Evolutionary conservation across 2,888 invertebrate genomes (phyloP), one percentile per base, ranked within the genome.

Genomic region (Agriopis marginaria): DNA sequence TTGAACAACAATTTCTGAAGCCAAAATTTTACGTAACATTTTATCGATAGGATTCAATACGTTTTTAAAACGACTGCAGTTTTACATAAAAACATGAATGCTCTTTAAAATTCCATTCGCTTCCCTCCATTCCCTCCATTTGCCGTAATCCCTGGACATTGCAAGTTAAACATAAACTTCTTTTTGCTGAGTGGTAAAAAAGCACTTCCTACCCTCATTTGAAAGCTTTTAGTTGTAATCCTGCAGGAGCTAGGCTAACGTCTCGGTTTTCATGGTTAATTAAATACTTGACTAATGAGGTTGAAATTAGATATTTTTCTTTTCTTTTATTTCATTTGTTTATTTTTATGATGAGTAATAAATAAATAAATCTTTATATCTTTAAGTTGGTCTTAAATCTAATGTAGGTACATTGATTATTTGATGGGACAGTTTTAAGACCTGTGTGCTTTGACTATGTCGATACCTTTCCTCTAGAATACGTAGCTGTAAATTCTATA

Each of bases 181-280:
- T 73, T 79, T 75, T 77, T 74, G 65, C 65, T 60, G 74, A 66
- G 63, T 61, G 59, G 68, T 66, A 71, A 66, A 75, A 77, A 77
- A 76, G 60, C 64, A 65, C 63, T 70, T 74, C 60, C 68, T 62
- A 51, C 54, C 60, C 65, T 66, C 79, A 76, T 80, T 82, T 79
- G 79, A 77, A 80, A 82, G 79, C 79, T 84, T 84, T 84, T 79
- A 80, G 75, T 66, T 65, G 75, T 77, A 79, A 80, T 79, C 77
- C 76, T 73, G 74, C 42, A 70, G 63, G 51, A 32, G 51, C 40
- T 63, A 50, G 49, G 10, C 49, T 17, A 51, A 62, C 63, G 58
- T 62, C 65, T 78, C 75, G 73, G 77, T 78, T 82, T 81, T 80
- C 77, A 77, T 78, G 79, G 77, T 78, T 82, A 82, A 82, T 81